Base-by-base conservation (phyloP, 1,140 invertebrate genomes). In the Drosophila jambulina region DNA sequence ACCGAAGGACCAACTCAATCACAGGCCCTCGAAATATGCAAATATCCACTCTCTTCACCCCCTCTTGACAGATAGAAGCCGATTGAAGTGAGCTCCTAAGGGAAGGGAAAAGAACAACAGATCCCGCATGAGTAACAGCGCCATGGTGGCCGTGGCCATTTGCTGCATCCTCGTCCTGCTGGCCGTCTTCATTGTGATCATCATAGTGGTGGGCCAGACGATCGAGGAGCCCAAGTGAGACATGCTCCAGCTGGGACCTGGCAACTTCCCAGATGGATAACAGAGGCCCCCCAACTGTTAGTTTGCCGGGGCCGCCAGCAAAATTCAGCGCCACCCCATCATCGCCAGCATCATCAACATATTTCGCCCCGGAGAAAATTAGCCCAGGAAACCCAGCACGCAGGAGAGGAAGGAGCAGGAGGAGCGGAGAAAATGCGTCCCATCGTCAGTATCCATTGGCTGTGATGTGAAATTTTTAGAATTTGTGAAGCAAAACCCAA, bases 111-210 rank as follows among this genome's bases (percentile, higher is more conserved):
- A 23, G 19, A 38, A 38, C 17, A 51, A 27, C 46, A 51, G 17
- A 17, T 29, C 34, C 62, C 64, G 54, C 38, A 93, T 93, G 92
- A 93, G 92, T 92, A 93, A 93, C 67, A 93, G 92, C 78, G 92
- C 92, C 49, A 96, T 96, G 96, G 95, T 96, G 77, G 96, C 96
- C 29, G 95, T 96, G 72, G 96, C 96, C 82, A 96, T 96, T 77
- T 96, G 96, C 93, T 96, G 96, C 93, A 96, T 96, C 79, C 93
- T 96, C 61, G 95, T 96, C 75, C 94, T 96, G 65, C 93, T 96
- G 80, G 94, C 95, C 67, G 96, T 96, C 64, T 96, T 96, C 94
- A 96, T 96, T 68, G 94, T 96, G 53, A 94, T 96, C 85, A 96
- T 96, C 92, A 96, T 96, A 74, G 95, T 96, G 38, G 95, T 96